A percentile compares a stretch with the other conserved stretches of the same genome.
These are phyloP conservation scores for Marisa cornuarietis DNA, from an alignment of 1,140 invertebrate species.

Conservation along the genomic window DNA sequence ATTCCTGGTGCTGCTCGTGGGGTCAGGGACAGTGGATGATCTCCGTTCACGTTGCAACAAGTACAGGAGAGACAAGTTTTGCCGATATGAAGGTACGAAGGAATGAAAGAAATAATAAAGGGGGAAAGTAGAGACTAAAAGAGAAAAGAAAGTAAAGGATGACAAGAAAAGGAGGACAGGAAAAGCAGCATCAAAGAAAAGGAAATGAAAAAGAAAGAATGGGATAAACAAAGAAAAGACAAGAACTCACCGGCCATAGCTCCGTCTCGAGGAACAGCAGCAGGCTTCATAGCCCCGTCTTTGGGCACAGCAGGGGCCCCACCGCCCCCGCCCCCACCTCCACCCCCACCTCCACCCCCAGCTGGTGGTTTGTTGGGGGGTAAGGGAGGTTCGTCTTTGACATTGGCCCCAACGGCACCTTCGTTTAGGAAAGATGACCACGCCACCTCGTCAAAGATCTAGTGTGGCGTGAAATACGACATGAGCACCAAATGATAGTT, in stretches of 20 bases:
- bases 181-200: too few relatives aligned
- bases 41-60: too few relatives aligned
- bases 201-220: too few relatives aligned
- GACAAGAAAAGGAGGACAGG: too few relatives aligned
- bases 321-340: not conserved
- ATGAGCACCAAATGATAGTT: not conserved
- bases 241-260: not conserved
- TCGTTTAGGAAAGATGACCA: constrained; percentile 20
- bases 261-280: not conserved
- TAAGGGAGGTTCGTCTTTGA: constrained; percentile 19
- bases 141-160: too few relatives aligned
- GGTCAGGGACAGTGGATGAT: too few relatives aligned
- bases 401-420: constrained; percentile 14
- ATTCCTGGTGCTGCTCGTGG: not conserved
- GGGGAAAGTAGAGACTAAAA: too few relatives aligned
- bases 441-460: constrained; percentile 12
- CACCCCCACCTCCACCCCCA: not conserved
- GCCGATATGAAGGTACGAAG: too few relatives aligned
- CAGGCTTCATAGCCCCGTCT: constrained; percentile 6
- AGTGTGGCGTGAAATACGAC: not conserved
- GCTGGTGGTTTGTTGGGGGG: constrained; percentile 5
- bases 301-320: constrained; percentile 4
- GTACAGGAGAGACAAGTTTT: too few relatives aligned
- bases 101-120: too few relatives aligned
- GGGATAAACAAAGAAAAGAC: too few relatives aligned